Base-by-base conservation (phyloP, 2,797 vertebrate genomes). In the Sebastolobus altivelis region DNA sequence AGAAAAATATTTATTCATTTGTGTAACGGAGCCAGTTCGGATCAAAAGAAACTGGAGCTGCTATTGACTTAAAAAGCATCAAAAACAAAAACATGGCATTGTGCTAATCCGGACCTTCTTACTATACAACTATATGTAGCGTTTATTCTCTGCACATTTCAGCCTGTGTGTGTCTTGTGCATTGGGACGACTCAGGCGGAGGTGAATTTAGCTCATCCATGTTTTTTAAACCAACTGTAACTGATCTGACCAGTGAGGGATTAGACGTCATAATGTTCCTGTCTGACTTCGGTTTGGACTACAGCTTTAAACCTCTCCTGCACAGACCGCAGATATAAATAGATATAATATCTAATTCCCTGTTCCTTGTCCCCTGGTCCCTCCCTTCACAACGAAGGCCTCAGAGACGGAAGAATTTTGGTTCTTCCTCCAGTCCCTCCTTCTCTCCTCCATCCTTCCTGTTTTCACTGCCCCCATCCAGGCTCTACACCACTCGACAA, bases 291-390 rank as follows among this genome's bases (percentile, higher is more conserved):
- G 68, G 35, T 65, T 38, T 56, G 56, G 52, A 54, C 58, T 66
- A 69, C 54, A 76, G 69, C 65, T 85, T 20, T 80, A 75, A 88
- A 85, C 35, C 78, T 72, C 65, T 74, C 62, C 68, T 65, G 63
- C 72, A 65, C 35, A 25, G 54, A 65, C 75, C 0, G 14, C 77
- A 60, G 80, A 79, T 88, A 91, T 82, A 89, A 91, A 91, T 82
- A 92, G 87, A 80, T 58, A 69, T 73, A 37, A 75, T 77, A 83
- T 81, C 75, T 62, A 86, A 90, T 78, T 88, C 82, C 58, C 40
- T 33, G 29, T 33, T 84, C 71, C 68, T 69, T 69, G 61, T 78
- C 70, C 59, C 60, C n/a, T 29, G 29, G 56, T 85, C 68, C 29
- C 59, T 27, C n/a, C 13, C 56, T 14, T 75, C 38, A 67, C 71